Evolutionary conservation across 2,113 vertebrate species (phyloP), one percentile per base, ranked within the genome.

Genomic region (Loxodonta africana): DNA sequence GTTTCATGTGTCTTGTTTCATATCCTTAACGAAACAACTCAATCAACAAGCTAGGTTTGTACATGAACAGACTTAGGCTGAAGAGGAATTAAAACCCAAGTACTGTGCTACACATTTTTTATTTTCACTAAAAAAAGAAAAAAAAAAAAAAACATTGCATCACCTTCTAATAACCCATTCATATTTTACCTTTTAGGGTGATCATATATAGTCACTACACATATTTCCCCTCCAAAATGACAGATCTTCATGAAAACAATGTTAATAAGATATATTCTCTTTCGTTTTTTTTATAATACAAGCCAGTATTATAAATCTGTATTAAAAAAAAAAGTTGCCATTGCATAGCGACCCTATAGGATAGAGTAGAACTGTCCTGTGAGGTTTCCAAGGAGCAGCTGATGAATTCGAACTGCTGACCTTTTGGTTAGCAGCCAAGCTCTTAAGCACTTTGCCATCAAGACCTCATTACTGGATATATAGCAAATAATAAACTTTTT

Each of bases 21-120:
- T 98, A 98, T 83, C 83, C 63, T 73, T 98, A 98, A 98, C 98
- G 97, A 98, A 98, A 98, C 98, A 98, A 98, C 98, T 99, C 98
- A 99, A 98, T 99, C 98, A 98, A 98, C 97, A 85, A 97, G 85
- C 48, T 26, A 23, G 21, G 94, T 97, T 94, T 57, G 15, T 95
- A 95, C 8, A 11, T 90, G 97, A 98, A 62, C 67, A 96, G 90
- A 97, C 97, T 98, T 94, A 95, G 30, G 4, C 44, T 97, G 86
- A 94, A 92, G 17, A 83, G 63, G 63, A 95, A 96, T 95, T 95
- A 96, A 94, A 98, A 98, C 82, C 60, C 91, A 97, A 90, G 81
- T n/a, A 57, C 33, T 44, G 23, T 3, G n/a, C 48, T 91, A 65
- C 28, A 63, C 11, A 63, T 44, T 88, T 89, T 94, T 93, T 94